Evolutionary conservation across 2,113 vertebrate species (phyloP).

Genomic region (Lonchura striata): DNA sequence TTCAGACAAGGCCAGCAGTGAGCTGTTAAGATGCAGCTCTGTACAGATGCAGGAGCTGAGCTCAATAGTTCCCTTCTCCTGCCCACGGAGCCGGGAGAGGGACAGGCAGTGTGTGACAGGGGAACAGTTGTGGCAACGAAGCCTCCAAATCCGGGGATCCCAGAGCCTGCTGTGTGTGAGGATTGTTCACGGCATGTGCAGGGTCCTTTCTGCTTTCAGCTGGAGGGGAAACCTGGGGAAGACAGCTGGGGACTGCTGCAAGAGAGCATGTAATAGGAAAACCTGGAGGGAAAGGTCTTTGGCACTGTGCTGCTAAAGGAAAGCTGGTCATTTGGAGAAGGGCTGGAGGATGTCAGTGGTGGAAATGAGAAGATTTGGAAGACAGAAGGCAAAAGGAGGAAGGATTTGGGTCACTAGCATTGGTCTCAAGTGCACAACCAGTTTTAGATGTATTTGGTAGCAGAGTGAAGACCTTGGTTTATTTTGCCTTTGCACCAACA

Average conservation of each 20-base stretch:
- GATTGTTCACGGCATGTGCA: not conserved
- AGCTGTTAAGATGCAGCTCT: not conserved
- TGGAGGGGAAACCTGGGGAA: not conserved
- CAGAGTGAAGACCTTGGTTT: not conserved
- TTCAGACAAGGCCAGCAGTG: not conserved
- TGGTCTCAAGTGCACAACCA: not conserved
- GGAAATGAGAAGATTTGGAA: not conserved
- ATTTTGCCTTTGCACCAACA: not conserved
- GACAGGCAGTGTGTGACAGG: not conserved
- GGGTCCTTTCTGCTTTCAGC: not conserved
- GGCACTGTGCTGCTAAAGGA: not conserved
- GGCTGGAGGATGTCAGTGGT: not conserved
- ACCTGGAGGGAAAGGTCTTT: not conserved
- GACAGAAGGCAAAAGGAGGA: not conserved
- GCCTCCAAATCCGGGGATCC: not conserved
- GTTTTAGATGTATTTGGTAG: not conserved
- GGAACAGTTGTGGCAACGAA: not conserved
- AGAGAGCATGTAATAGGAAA: not conserved
- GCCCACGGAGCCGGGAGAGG: not conserved
- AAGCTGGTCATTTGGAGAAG: not conserved
- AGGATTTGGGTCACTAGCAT: not conserved
- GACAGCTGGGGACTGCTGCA: not conserved
- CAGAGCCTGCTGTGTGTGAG: not conserved
- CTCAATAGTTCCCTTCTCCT: constrained; percentile 11
- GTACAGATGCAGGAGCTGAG: constrained; percentile 16